Evolutionary conservation across 2,888 invertebrate species (phyloP).

Genomic region (Himalopsyche japonica): DNA sequence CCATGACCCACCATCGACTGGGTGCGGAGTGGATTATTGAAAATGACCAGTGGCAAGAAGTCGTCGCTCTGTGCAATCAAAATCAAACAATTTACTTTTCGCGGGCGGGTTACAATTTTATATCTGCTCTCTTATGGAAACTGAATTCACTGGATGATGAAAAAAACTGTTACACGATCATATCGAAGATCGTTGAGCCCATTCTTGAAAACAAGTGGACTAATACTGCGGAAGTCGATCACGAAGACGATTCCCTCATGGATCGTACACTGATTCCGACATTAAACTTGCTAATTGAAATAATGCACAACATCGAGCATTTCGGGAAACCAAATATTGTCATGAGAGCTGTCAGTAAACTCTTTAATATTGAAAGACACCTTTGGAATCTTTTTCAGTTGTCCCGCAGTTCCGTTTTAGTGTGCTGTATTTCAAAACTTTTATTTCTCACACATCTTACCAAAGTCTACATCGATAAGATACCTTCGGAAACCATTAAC

Average conservation of each 20-base stretch:
- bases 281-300: conserved; percentile 59
- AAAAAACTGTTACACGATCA: conserved; percentile 59
- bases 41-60: conserved; percentile 66
- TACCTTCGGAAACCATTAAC: conserved; percentile 47
- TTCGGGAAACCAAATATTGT: conserved; percentile 50
- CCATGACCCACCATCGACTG: conserved; percentile 63
- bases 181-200: conserved; percentile 62
- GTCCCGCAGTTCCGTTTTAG: conserved; percentile 53
- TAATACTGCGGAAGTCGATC: conserved; percentile 54
- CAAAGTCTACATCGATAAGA: conserved; percentile 50
- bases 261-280: conserved; percentile 61
- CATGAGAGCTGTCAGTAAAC: conserved; percentile 46
- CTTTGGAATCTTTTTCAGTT: conserved; percentile 51
- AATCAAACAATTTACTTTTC: conserved; percentile 74
- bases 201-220: conserved; percentile 60
- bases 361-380: conserved; percentile 50
- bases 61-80: conserved; percentile 65
- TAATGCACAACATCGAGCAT: conserved; percentile 58
- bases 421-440: conserved; percentile 56
- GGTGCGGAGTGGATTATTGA: conserved; percentile 70
- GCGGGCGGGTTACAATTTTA: conserved; percentile 67
- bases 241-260: conserved; percentile 57
- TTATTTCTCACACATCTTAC: conserved; percentile 53
- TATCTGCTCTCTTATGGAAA: conserved; percentile 63
- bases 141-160: conserved; percentile 55